Conservation (phyloP, 2,797 vertebrate species). For the Salmo trutta region DNA sequence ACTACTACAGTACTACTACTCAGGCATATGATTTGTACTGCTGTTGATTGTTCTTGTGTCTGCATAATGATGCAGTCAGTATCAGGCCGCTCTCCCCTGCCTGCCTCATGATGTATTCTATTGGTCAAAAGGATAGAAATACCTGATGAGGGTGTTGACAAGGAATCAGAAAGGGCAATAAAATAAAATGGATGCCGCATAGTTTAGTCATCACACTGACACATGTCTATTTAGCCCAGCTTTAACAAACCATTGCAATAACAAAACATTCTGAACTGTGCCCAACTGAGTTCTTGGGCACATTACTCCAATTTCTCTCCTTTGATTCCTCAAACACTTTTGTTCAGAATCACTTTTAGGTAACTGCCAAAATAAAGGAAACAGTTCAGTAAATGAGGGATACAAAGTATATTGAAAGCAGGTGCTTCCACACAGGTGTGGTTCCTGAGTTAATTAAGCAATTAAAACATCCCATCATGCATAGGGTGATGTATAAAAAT, state of each 20-base stretch:
- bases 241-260: slow-evolving; percentile 56
- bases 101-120: slow-evolving; percentile 65
- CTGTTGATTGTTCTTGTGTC: slow-evolving; percentile 63
- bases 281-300: slow-evolving; percentile 14
- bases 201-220: slow-evolving; percentile 7
- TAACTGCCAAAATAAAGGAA: too few species aligned
- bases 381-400: too few species aligned
- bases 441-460: too few species aligned
- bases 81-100: slow-evolving; percentile 56
- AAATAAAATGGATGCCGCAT: slow-evolving; percentile 24
- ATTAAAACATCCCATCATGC: too few species aligned
- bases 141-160: slow-evolving; percentile 38
- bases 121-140: slow-evolving; percentile 45
- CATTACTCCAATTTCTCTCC: slow-evolving; percentile 20
- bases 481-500: too few species aligned
- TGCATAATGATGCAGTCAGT: not conserved
- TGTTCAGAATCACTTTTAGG: not conserved
- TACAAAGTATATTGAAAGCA: too few species aligned
- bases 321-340: slow-evolving; percentile 19
- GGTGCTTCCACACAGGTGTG: too few species aligned
- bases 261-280: slow-evolving; percentile 35
- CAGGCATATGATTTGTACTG: slow-evolving; percentile 70
- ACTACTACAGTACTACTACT: slow-evolving; percentile 60
- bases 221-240: slow-evolving; percentile 15
- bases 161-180: slow-evolving; percentile 24